Conservation (phyloP, 2,113 vertebrate genomes). For the Axis porcinus region DNA sequence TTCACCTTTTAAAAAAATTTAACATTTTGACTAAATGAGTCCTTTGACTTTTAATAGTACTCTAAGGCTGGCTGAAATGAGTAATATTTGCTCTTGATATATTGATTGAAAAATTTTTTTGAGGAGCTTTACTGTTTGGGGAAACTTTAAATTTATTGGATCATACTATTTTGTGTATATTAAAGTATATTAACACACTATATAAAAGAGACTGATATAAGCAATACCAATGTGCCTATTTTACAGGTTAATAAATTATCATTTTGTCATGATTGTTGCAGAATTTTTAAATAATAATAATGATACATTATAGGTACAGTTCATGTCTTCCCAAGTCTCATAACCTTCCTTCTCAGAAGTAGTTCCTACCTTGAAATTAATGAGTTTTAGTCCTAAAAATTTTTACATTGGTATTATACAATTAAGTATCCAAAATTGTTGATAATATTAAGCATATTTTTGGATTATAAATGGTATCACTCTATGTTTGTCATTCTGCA, state of each 20-base stretch:
- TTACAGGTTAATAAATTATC: not conserved
- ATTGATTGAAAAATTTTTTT: constrained; percentile 27
- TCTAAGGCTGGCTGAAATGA: not conserved
- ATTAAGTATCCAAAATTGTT: not conserved
- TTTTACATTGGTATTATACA: not conserved
- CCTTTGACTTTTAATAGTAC: constrained; percentile 37
- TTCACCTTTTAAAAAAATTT: constrained; percentile 44
- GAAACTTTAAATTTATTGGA: constrained; percentile 39
- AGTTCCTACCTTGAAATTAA: not conserved
- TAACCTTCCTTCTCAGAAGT: constrained; percentile 30
- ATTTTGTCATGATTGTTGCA: not conserved
- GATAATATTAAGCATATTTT: not conserved
- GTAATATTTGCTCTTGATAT: not conserved
- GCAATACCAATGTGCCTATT: not conserved
- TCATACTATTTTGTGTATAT: not conserved
- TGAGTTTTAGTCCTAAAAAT: not conserved
- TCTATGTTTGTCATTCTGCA: not conserved
- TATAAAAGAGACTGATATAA: not conserved
- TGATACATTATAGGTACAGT: not conserved
- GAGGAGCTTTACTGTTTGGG: not conserved
- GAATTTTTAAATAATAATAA: constrained; percentile 6
- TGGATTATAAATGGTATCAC: not conserved
- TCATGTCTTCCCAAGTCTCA: not conserved
- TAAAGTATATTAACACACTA: not conserved
- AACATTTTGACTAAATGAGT: constrained; percentile 52